Base-by-base conservation (phyloP, 2,888 invertebrate genomes). In the Troilus luridus region DNA sequence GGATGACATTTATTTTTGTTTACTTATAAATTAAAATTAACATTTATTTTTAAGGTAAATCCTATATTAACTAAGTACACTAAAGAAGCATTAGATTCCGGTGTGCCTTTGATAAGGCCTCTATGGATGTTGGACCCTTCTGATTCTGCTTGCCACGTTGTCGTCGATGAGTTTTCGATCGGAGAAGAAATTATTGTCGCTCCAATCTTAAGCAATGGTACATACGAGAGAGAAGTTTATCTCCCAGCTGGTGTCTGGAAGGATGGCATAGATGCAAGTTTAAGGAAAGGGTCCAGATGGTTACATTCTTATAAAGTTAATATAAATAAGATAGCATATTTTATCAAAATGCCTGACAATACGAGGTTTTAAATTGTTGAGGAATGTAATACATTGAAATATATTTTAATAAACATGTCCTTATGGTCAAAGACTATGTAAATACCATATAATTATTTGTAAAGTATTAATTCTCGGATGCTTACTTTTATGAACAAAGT, bases 161-260 rank as follows among this genome's bases (percentile, higher is more conserved):
- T 97, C 0, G 95, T 95, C 54, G 98, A 98, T 93, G 97, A 98
- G 94, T 98, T 98, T 94, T 96, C 97, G 0, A 96, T 99, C 0
- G 98, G 98, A 0, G 97, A 97, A 93, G 97, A 98, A 94, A 95
- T 98, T 0, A 97, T 98, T 62, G 98, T 98, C 0, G 98, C 98
- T 0, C 98, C 98, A 0, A 96, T 98, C 89, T 94, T 98, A 62
- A 95, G 96, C 90, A 95, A 96, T 0, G 96, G 96, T 0, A 95
- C 96, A 77, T 96, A 96, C 59, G 96, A 96, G 92, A 95, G 97
- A 92, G 98, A 97, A 91, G 97, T 99, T 91, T 98, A 98, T 94
- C 95, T 98, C 59, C 98, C 98, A 0, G 97, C 97, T 58, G 99
- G 98, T 0, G 97, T 98, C 0, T 99, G 99, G 99, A 97, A 95